Base-by-base conservation (phyloP, 64 coral and sea anemone species). In the Actinia tenebrosa region DNA sequence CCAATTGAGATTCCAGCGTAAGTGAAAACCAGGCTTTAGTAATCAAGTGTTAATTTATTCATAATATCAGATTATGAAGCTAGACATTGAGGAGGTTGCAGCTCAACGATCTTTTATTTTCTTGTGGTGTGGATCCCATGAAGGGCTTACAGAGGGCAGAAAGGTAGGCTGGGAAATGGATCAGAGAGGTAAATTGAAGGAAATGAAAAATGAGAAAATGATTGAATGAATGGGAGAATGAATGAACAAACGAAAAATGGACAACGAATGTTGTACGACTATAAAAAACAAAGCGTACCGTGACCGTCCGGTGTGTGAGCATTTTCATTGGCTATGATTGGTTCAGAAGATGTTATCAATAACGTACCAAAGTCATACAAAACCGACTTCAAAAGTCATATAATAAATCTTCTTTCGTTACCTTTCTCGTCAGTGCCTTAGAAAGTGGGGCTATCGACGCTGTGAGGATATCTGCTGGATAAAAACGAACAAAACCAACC, bases 381-480 rank as follows among this genome's bases (percentile, higher is more conserved):
- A 50, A 50, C 0, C 47, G 47, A 50, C 7, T 50, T 50, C 47
- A 50, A 50, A 50, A 50, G 2, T 50, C 47, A 50, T 50, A 50
- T 50, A 8, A 50, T 50, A 8, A 4, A 50, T 50, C 47, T 8
- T 5, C 22, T 66, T n/a, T 66, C n/a, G 63, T 66, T 23, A 19
- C 7, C 10, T 75, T 75, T 75, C 25, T 75, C 0, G 30, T 47
- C 45, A 99, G 96, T 99, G 96, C 69, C 80, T 99, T 46, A 81
- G 89, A 11, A 99, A 95, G 47, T 99, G 96, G 96, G 96, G 96
- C 13, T 98, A 88, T 63, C 90, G 96, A 27, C 96, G 96, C 16
- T 98, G 96, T 45, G 96, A 98, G n/a, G 96, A 98, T 83, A 98
- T 98, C 15, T 98, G 96, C 77, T 98, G 96, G 96, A 98, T 98